Conservation (phyloP, 2,888 invertebrate genomes). For the Timema podura region DNA sequence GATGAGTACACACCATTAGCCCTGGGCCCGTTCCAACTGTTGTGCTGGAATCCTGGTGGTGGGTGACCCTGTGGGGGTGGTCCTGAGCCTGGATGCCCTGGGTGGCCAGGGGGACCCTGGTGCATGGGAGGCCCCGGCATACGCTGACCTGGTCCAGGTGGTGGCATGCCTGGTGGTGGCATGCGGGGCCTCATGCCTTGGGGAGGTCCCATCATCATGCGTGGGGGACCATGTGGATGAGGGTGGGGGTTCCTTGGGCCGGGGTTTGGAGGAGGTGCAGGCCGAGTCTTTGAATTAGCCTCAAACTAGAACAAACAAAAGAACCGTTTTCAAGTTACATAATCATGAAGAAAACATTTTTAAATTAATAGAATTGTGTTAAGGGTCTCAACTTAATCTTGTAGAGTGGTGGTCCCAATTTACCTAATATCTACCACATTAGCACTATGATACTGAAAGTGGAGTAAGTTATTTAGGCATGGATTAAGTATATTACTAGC, state of each 20-base stretch:
- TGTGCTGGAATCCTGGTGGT: conserved; percentile 57
- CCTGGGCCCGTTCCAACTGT: conserved; percentile 53
- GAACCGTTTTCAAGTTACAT: too few species aligned
- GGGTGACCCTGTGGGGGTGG: conserved; percentile 54
- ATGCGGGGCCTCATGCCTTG: conserved; percentile 51
- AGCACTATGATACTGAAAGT: too few species aligned
- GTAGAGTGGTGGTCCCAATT: too few species aligned
- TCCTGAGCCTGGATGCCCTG: conserved; percentile 52
- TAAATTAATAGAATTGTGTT: too few species aligned
- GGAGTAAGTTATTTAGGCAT: too few species aligned
- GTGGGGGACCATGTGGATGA: conserved; percentile 44
- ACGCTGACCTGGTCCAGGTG: conserved; percentile 54
- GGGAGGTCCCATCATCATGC: conserved; percentile 56
- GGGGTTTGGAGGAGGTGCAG: conserved; percentile 71
- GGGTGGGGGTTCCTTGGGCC: conserved; percentile 58
- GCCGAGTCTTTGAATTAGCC: conserved; percentile 86
- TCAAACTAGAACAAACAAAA: conserved; percentile 83
- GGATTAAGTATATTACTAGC: too few species aligned
- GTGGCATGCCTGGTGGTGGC: conserved; percentile 54
- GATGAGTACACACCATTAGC: conserved; percentile 47
- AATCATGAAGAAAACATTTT: too few species aligned
- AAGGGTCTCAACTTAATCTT: too few species aligned
- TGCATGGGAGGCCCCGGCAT: conserved; percentile 52
- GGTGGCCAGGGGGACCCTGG: conserved; percentile 48
- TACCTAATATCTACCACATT: too few species aligned